These are phyloP conservation scores for Acanthisitta chloris DNA, from an alignment of 2,113 vertebrate genomes.

Conservation along the genomic window DNA sequence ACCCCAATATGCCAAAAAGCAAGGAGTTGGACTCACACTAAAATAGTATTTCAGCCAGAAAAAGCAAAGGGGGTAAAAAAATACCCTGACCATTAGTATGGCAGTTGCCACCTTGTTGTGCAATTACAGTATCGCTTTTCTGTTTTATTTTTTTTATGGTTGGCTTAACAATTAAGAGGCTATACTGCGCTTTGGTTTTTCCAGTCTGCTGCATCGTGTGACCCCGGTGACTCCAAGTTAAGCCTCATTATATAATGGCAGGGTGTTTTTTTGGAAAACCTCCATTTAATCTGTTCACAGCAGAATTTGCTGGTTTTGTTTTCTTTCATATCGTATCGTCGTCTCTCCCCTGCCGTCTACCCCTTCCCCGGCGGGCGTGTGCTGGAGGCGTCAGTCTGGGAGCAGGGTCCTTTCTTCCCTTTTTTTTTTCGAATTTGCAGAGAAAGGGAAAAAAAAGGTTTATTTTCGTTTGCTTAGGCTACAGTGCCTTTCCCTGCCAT, in stretches of 20 bases:
- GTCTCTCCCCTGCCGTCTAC: not conserved
- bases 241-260: not conserved
- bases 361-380: not conserved
- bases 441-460: not conserved
- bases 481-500: slow-evolving; percentile 29
- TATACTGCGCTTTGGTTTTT: not conserved
- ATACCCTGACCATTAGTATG: not conserved
- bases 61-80: not conserved
- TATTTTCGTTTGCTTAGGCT: slow-evolving; percentile 67
- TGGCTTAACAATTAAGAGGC: slow-evolving; percentile 34
- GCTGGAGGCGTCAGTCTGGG: slow-evolving; percentile 41
- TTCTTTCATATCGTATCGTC: not conserved
- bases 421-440: not conserved
- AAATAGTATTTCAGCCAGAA: not conserved
- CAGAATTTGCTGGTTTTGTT: slow-evolving; percentile 58
- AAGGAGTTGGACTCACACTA: not conserved
- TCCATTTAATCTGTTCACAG: slow-evolving; percentile 66
- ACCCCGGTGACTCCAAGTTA: slow-evolving; percentile 6
- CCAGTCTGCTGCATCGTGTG: slow-evolving; percentile 39
- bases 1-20: not conserved
- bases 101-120: not conserved
- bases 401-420: slow-evolving; percentile 23
- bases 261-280: slow-evolving; percentile 58
- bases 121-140: not conserved
- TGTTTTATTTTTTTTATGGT: not conserved